Conservation (phyloP, 2,888 invertebrate species). For the Synanthedon andrenaeformis region DNA sequence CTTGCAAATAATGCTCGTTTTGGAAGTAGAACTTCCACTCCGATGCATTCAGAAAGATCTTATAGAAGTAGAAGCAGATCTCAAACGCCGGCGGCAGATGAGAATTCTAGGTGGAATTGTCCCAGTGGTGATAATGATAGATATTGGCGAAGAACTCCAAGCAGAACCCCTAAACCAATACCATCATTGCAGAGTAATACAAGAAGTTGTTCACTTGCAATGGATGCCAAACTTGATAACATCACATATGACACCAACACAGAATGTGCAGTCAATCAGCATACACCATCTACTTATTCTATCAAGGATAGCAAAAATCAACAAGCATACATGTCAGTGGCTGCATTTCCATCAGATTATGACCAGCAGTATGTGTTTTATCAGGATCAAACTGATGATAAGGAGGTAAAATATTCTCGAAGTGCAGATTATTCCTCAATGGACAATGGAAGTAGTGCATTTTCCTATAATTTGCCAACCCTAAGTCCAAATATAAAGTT, state of each 20-base stretch:
- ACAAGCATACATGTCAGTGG: conserved; percentile 30
- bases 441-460: conserved; percentile 32
- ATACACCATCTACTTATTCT: conserved; percentile 13
- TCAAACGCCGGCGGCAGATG: conserved; percentile 50
- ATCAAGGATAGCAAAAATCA: conserved; percentile 44
- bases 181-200: conserved; percentile 28
- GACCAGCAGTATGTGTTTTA: conserved; percentile 46
- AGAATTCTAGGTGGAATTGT: conserved; percentile 35
- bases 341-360: conserved; percentile 32
- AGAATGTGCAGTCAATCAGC: conserved; percentile 17
- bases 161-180: conserved; percentile 37
- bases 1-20: conserved; percentile 55
- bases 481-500: conserved; percentile 28
- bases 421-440: conserved; percentile 51
- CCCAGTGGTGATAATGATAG: conserved; percentile 43
- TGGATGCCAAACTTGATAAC: conserved; percentile 40
- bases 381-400: conserved; percentile 47
- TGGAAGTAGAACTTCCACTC: conserved; percentile 52
- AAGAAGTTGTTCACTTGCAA: conserved; percentile 34
- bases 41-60: conserved; percentile 48
- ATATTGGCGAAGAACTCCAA: conserved; percentile 54
- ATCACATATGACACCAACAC: conserved; percentile 41
- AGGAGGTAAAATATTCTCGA: conserved; percentile 56
- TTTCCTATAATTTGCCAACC: conserved; percentile 34
- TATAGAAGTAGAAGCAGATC: conserved; percentile 55